phyloP scores from a whole-genome alignment of 2,113 vertebrate genomes.

The Camelus bactrianus region DNA sequence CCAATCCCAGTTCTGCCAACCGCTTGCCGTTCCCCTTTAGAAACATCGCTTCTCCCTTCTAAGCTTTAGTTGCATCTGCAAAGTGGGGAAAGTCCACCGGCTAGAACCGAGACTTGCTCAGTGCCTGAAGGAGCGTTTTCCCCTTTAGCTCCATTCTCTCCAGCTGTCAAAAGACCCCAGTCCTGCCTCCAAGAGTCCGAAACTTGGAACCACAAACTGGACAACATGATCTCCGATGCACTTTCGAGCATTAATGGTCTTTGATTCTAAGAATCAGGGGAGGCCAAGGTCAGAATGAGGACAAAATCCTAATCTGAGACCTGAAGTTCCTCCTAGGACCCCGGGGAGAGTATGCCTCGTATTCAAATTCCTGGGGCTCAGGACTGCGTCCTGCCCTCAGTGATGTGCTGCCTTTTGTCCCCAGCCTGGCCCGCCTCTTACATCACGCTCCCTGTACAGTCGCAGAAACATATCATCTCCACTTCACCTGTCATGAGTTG shows the following conservation, averaged over 20 bases:
- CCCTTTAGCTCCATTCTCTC: not conserved
- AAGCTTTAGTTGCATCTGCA: not conserved
- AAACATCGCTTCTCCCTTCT: rapidly evolving
- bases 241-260: rapidly evolving
- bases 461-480: not conserved
- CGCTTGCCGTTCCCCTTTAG: not conserved
- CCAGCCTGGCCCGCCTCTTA: rapidly evolving
- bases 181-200: not conserved
- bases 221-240: rapidly evolving
- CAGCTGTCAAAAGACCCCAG: not conserved
- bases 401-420: rapidly evolving
- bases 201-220: too few species aligned
- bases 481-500: rapidly evolving
- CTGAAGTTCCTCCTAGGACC: not conserved
- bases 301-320: not conserved
- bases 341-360: rapidly evolving
- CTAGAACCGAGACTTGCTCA: rapidly evolving
- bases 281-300: not conserved
- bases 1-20: not conserved
- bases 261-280: not conserved
- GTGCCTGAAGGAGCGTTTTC: rapidly evolving
- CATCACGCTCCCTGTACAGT: rapidly evolving
- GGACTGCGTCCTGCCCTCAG: rapidly evolving
- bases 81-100: rapidly evolving
- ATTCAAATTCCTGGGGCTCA: too few species aligned